Base-by-base conservation (phyloP, 2,113 vertebrate species). In the Prunella fulvescens region DNA sequence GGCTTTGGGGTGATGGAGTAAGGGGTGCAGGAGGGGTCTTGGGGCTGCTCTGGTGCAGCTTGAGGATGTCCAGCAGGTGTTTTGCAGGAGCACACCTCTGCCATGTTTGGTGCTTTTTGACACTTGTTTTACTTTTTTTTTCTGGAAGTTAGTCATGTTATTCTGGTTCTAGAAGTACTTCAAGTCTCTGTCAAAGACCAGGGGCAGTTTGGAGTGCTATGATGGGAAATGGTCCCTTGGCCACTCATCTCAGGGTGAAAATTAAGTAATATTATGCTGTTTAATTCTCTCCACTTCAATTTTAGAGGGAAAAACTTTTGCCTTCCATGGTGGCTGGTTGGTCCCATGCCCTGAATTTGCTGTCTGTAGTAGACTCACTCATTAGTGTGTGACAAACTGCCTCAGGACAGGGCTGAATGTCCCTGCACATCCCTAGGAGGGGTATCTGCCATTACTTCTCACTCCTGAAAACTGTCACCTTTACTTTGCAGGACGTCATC, bases 81-180 rank as follows among this genome's bases (percentile, higher is more conserved):
- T 79, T 50, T 17, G 3, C 31, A 40, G 65, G 33, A 54, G 11
- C 58, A 73, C 6, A 23, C 1, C 4, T 70, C 61, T 47, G 26
- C 19, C 10, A 2, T 4, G 8, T 31, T 47, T n/a, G 14, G 8
- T 50, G 37, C 35, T 81, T 74, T 67, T 72, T 33, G 8, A n/a
- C 18, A 28, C 13, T 44, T 51, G 14, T 79, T 86, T 67, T 31
- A 22, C 3, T 22, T 56, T 48, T 74, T 45, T 29, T 48, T 57
- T 3, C 48, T 57, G 22, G 24, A 79, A 42, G 24, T 56, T 61
- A n/a, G 25, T n/a, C 0, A 0, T 48, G 19, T 50, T 67, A 39
- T 57, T 69, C 44, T 5, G 14, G 23, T 69, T 40, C 15, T 33
- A 87, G 35, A 54, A 67, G 45, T 28, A 33, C 37, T 61, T 31